These are phyloP conservation scores for Pheosia gnoma DNA, from an alignment of 2,888 invertebrate species.

Conservation along the genomic window DNA sequence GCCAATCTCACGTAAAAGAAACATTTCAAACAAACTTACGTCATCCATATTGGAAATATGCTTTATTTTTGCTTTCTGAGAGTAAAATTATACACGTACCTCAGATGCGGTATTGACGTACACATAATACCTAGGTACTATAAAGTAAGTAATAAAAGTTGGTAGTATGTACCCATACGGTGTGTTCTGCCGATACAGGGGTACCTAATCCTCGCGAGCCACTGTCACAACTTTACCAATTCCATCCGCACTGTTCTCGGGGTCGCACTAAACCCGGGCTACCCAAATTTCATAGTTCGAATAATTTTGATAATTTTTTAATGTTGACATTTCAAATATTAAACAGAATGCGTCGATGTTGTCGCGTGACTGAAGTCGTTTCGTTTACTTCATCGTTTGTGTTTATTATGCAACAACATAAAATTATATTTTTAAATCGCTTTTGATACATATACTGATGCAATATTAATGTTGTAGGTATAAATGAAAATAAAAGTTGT, in stretches of 20 bases:
- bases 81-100: conserved; percentile 36
- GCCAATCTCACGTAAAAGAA: background rate
- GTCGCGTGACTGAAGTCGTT: conserved; percentile 37
- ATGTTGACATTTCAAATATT: conserved; percentile 48
- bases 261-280: conserved; percentile 63
- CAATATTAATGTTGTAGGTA: conserved; percentile 17
- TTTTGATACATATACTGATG: conserved; percentile 22
- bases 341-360: conserved; percentile 28
- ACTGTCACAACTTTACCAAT: conserved; percentile 74
- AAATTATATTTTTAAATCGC: conserved; percentile 11
- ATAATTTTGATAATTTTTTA: conserved; percentile 59
- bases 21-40: background rate
- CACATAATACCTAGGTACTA: conserved; percentile 8
- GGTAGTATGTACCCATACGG: conserved; percentile 39
- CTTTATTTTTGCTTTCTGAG: background rate
- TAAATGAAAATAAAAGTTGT: conserved; percentile 7
- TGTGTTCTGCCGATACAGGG: conserved; percentile 56
- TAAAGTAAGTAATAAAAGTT: conserved; percentile 18
- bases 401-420: conserved; percentile 26
- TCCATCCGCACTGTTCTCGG: conserved; percentile 66
- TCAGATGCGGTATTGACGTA: conserved; percentile 28
- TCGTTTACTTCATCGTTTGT: conserved; percentile 35
- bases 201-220: conserved; percentile 65
- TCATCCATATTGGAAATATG: background rate
- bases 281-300: conserved; percentile 57